Base-by-base conservation (phyloP, 2,888 invertebrate genomes). In the Scaptomyza flava region DNA sequence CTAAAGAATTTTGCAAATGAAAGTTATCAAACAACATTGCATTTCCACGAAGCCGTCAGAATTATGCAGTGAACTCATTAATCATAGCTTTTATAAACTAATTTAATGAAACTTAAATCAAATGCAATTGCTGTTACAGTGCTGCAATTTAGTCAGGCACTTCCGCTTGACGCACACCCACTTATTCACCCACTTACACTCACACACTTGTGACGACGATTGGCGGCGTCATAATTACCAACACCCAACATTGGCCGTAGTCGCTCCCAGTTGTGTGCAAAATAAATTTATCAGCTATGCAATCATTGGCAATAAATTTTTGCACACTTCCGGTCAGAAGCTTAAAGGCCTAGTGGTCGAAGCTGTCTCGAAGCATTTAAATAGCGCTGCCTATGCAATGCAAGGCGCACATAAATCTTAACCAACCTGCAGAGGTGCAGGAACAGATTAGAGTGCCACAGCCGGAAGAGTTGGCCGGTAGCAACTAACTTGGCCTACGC, bases 271-370 rank as follows among this genome's bases (percentile, higher is more conserved):
- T 47, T 59, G 68, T 68, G 79, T 71, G 76, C 67, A 76, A 82
- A 78, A 68, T 76, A 67, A 81, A 84, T 84, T 83, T 83, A 86
- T 86, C 87, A 81, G 77, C 79, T 81, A 64, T 75, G 75, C 81
- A 77, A 79, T 83, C 81, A 86, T 66, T 63, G 86, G 81, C 62
- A 66, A 85, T 82, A 82, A 78, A 82, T 82, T 82, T 66, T 63
- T 61, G 64, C 58, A 68, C 68, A 62, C 69, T 67, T 71, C 68
- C 69, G 47, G 71, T 20, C 45, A 23, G 50, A 33, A 58, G 68
- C 56, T 52, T 64, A 66, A 60, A 62, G 76, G 58, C 61, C 71
- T 23, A 23, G 33, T 54, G 9, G 38, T 38, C 4, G 30, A n/a
- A 27, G 3, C 47, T 50, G 27, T 14, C 58, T 9, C 11, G 45